Percentiles rank a stretch among this genome's conserved stretches.
phyloP scores from a whole-genome alignment of 2,797 vertebrate genomes.

The Peromyscus melanophrys region DNA sequence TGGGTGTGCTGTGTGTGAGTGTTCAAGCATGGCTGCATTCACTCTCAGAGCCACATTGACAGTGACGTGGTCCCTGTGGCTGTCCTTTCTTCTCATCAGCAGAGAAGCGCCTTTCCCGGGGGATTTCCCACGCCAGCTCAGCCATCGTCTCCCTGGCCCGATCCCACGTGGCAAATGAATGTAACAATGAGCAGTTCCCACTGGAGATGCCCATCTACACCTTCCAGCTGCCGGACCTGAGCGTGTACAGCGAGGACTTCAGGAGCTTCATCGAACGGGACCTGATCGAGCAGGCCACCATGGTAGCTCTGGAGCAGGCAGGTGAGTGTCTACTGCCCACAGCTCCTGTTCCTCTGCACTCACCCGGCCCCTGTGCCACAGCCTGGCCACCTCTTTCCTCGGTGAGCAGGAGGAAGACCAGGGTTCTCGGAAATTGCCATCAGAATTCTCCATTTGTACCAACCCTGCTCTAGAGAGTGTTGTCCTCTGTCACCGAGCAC shows the following conservation, averaged over 20 bases:
- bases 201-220: constrained; percentile 99
- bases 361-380: neutral
- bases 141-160: constrained; percentile 98
- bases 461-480: neutral
- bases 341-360: neutral
- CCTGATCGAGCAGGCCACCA: constrained; percentile 98
- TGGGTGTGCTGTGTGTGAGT: neutral
- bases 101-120: constrained; percentile 99
- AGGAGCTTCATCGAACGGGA: constrained; percentile 98
- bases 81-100: neutral
- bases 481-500: accelerated
- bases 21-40: neutral
- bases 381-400: neutral
- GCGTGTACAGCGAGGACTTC: constrained; percentile 99
- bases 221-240: constrained; percentile 99
- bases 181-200: constrained; percentile 97
- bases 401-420: neutral
- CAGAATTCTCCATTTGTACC: neutral
- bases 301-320: constrained; percentile 98
- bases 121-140: constrained; percentile 99
- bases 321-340: constrained; percentile 89
- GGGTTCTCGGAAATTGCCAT: neutral
- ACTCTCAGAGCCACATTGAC: neutral
- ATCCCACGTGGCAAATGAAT: constrained; percentile 96
- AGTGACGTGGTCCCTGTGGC: neutral